A percentile compares a stretch with the other conserved stretches of the same genome.
These are phyloP conservation scores for Tetropium fuscum DNA, from an alignment of 2,888 invertebrate species.

Conservation along the genomic window DNA sequence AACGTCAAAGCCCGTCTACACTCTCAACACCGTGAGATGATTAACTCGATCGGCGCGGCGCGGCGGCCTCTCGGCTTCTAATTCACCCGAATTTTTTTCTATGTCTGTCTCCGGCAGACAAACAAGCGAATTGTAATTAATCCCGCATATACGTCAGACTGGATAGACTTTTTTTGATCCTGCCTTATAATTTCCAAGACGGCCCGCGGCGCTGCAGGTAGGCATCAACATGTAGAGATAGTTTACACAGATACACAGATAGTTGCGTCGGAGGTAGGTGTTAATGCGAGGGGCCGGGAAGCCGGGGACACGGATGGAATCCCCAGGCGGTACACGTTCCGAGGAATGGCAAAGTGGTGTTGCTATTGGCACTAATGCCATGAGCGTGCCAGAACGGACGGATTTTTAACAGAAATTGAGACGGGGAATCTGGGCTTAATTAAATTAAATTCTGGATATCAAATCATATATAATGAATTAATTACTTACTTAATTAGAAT, in stretches of 20 bases:
- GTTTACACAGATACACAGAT: conserved; percentile 43
- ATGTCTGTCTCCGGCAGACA: too few species aligned
- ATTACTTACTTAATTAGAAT: too few species aligned
- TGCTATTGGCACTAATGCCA: conserved; percentile 12
- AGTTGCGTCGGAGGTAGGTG: conserved; percentile 41
- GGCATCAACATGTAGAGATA: conserved; percentile 39
- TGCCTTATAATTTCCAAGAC: conserved; percentile 32
- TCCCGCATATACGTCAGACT: not conserved
- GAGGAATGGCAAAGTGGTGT: conserved; percentile 21
- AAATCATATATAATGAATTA: too few species aligned
- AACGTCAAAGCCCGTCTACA: too few species aligned
- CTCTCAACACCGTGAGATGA: too few species aligned
- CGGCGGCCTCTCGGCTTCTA: too few species aligned
- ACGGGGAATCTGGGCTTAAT: not conserved
- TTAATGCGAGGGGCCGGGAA: conserved; percentile 41
- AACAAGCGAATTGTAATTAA: conserved; percentile 2
- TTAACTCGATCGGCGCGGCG: too few species aligned
- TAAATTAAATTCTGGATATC: too few species aligned
- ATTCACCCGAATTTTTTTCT: too few species aligned
- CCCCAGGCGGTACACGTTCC: conserved; percentile 32
- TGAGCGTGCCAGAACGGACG: not conserved
- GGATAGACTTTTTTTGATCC: conserved; percentile 23
- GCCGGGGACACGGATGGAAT: conserved; percentile 25
- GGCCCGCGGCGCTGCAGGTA: conserved; percentile 35
- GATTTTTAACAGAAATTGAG: not conserved